Base-by-base conservation (phyloP, 1,140 invertebrate species). In the Wasmannia auropunctata region DNA sequence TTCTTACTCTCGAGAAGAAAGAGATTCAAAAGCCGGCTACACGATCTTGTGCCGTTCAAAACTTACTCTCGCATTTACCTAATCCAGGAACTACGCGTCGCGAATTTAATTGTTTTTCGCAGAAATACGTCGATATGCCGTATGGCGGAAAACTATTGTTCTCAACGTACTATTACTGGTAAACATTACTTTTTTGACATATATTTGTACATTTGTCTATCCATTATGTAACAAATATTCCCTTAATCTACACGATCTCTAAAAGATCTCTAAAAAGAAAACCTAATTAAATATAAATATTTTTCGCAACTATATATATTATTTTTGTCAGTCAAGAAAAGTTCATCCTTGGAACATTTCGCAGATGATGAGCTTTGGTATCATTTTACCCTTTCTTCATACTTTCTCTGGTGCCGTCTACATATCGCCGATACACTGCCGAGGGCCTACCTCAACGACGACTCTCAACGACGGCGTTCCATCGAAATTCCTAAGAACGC, bases 401-500 rank as follows among this genome's bases (percentile, higher is more conserved):
- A 85, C 80, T 85, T 89, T 85, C 83, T 69, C 67, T 69, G 46
- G 54, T 58, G 62, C 31, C 56, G 83, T 86, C 81, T 34, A 75
- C 37, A 11, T 25, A 49, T 86, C 58, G 56, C 31, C 74, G 81
- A 76, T 69, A 79, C n/a, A n/a, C 31, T 46, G 65, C n/a, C 70
- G 80, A 89, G 92, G 92, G 91, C 91, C 93, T 93, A 92, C 93
- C 92, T 92, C 93, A 93, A 93, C 91, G 92, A 87, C 86, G 77
- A 88, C 86, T 90, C 89, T 92, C 88, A 87, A 77, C 72, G 77
- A 86, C 91, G 90, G 89, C 93, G 94, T 94, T 94, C 93, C 93
- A 93, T 91, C 91, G 92, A 94, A 94, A 94, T 94, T 94, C 94
- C 90, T 90, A 76, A 90, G 93, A 93, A 93, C 87, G n/a, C 84